A percentile compares a stretch with the other conserved stretches of the same genome.
phyloP scores from a whole-genome alignment of 2,888 invertebrate species.

The Mesorhabditis belari region DNA sequence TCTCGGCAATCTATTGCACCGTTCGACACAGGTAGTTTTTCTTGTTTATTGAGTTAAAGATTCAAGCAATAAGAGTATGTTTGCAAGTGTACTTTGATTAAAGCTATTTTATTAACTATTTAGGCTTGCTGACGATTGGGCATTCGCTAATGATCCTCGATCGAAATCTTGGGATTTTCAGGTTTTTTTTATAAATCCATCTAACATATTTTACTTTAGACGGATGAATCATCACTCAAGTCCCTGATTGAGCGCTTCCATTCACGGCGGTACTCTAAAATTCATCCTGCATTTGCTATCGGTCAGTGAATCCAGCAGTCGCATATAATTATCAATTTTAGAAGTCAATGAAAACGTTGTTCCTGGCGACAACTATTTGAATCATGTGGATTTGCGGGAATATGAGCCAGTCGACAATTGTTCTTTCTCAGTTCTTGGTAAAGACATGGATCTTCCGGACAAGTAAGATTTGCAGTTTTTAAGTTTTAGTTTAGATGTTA shows the following conservation, averaged over 20 bases:
- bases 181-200: slow-evolving; percentile 90
- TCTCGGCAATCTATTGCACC: slow-evolving; percentile 97
- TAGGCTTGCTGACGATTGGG: slow-evolving; percentile 96
- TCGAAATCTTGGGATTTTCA: slow-evolving; percentile 56
- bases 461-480: slow-evolving; percentile 1
- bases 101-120: background rate
- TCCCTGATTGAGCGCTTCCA: slow-evolving; percentile 93
- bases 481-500: background rate
- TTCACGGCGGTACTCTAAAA: slow-evolving; percentile 72
- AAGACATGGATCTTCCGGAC: slow-evolving; percentile 7
- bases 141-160: slow-evolving; percentile 79
- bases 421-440: slow-evolving; percentile 4
- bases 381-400: slow-evolving; percentile 1
- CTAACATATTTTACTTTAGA: slow-evolving; percentile 76
- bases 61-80: background rate
- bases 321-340: slow-evolving; percentile 3
- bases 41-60: background rate
- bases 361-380: slow-evolving; percentile 31
- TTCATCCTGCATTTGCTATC: slow-evolving; percentile 38
- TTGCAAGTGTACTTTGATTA: background rate
- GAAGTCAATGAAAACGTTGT: slow-evolving; percentile 30
- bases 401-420: too few species aligned
- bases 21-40: slow-evolving; percentile 57
- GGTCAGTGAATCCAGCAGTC: slow-evolving; percentile 13
- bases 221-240: slow-evolving; percentile 87